phyloP scores from a whole-genome alignment of 1,140 invertebrate species.

The Reticulitermes speratus region DNA sequence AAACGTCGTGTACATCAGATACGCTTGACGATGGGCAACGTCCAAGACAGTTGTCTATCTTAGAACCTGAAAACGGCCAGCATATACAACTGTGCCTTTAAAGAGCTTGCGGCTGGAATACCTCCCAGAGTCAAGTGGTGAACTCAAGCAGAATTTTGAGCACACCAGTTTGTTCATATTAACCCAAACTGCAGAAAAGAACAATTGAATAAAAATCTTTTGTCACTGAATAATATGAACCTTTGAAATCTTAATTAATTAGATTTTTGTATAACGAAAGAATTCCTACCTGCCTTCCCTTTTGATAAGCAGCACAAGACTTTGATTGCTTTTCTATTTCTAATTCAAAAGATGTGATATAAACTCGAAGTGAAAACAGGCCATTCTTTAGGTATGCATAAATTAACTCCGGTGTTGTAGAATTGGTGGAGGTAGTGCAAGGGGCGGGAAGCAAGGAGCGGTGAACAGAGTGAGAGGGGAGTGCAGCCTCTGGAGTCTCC shows the following conservation, averaged over 20 bases:
- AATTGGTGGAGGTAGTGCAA: background rate
- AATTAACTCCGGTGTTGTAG: background rate
- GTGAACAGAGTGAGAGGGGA: background rate
- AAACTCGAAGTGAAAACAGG: constrained; percentile 7
- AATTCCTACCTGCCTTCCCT: background rate
- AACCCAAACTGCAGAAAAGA: background rate
- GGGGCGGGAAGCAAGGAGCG: background rate
- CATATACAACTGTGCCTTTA: too few relatives aligned
- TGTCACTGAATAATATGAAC: background rate
- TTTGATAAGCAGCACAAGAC: background rate
- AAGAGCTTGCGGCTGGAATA: too few relatives aligned
- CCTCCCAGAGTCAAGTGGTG: background rate
- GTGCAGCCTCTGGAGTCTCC: background rate
- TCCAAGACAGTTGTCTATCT: too few relatives aligned
- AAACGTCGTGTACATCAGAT: too few relatives aligned
- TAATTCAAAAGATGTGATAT: constrained; percentile 14
- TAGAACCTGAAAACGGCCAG: too few relatives aligned
- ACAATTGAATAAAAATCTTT: constrained; percentile 4
- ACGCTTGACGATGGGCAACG: too few relatives aligned
- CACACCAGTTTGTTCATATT: constrained; percentile 1
- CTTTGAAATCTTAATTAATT: constrained; percentile 18
- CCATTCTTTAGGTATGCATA: background rate
- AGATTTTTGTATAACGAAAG: background rate
- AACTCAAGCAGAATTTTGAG: background rate
- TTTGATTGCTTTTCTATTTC: constrained; percentile 1